Evolutionary conservation across 2,888 invertebrate species (phyloP).

Genomic region (Amphipoea oculea): DNA sequence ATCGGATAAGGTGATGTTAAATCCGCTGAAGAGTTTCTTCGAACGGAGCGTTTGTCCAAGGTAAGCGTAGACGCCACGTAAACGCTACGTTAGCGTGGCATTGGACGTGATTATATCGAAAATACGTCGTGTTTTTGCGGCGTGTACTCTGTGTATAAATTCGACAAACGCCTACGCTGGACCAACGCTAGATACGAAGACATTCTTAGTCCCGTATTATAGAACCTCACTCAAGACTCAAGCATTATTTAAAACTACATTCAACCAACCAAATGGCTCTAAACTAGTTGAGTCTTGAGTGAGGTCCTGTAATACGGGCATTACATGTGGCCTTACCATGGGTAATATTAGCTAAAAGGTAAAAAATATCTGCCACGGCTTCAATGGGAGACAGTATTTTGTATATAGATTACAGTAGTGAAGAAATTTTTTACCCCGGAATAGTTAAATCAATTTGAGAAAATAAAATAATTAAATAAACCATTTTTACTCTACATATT

Average conservation of each 20-base stretch:
- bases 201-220: neutral
- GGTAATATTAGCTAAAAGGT: neutral
- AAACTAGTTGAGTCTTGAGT: neutral
- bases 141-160: neutral
- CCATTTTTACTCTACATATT: no score
- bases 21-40: neutral
- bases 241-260: neutral
- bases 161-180: neutral
- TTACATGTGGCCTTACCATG: neutral
- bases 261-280: no score
- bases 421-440: no score
- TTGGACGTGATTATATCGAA: neutral
- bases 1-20: neutral
- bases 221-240: neutral
- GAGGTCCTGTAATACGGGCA: no score
- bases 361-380: no score
- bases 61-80: no score
- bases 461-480: no score
- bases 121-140: neutral
- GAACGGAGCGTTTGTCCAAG: neutral
- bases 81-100: no score
- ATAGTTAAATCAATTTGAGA: no score
- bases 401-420: no score
- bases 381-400: no score
- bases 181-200: conserved; percentile 3